Percentiles rank a stretch among this genome's conserved stretches.
phyloP scores from a whole-genome alignment of 92 coral and sea anemone species.

The Micromussa lordhowensis region DNA sequence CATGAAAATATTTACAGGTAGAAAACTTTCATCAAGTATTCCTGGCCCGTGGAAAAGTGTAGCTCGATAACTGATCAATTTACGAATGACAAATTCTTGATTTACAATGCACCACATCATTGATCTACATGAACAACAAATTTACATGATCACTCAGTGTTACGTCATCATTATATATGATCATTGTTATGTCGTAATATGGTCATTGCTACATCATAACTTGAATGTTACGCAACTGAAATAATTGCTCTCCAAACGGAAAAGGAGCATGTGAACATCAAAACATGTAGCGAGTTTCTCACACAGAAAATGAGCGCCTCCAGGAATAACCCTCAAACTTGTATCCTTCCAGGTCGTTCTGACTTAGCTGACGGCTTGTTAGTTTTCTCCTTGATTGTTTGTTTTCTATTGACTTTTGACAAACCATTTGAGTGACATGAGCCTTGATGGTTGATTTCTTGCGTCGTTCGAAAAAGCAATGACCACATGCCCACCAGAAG shows the following conservation, averaged over 20 bases:
- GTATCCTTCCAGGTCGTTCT: neutral
- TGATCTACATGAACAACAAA: neutral
- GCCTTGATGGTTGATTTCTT: conserved; percentile 69
- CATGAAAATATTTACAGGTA: too few species aligned
- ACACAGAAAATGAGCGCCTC: conserved; percentile 10
- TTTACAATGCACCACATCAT: neutral
- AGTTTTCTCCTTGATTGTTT: conserved; percentile 1
- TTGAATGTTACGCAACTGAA: neutral
- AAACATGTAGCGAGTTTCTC: neutral
- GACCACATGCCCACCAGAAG: conserved; percentile 70
- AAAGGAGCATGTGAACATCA: neutral
- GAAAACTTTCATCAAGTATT: too few species aligned
- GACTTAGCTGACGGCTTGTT: neutral
- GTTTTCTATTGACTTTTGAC: conserved; percentile 45
- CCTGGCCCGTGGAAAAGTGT: too few species aligned
- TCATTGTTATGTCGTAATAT: too few species aligned
- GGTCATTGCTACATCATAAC: too few species aligned
- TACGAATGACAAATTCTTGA: neutral
- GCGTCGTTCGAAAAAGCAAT: conserved; percentile 57
- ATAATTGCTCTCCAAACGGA: neutral
- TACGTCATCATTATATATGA: too few species aligned
- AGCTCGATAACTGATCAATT: too few species aligned
- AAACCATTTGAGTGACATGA: conserved; percentile 55
- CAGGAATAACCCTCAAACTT: neutral
- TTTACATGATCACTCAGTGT: too few species aligned